Evolutionary conservation across 2,113 vertebrate genomes (phyloP).

Genomic region (Hippolais icterina): DNA sequence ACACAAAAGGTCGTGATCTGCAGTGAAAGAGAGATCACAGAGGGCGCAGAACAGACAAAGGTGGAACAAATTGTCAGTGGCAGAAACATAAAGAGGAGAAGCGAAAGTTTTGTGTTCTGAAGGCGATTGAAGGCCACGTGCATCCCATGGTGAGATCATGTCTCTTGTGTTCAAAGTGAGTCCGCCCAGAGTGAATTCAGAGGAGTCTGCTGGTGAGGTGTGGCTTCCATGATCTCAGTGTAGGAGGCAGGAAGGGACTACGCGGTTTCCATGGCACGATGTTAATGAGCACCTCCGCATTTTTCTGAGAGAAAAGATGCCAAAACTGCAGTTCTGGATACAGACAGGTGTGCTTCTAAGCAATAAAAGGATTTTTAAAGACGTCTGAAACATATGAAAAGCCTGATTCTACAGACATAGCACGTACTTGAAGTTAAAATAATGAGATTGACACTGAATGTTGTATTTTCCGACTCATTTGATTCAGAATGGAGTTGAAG

Average conservation of each 20-base stretch:
- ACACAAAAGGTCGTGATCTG: constrained; percentile 25
- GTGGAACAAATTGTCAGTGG: constrained; percentile 51
- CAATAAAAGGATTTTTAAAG: not conserved
- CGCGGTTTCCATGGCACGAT: not conserved
- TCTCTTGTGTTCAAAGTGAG: not conserved
- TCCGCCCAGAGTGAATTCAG: not conserved
- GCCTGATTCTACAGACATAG: not conserved
- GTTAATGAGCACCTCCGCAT: not conserved
- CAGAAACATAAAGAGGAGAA: constrained; percentile 23
- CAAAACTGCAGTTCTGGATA: not conserved
- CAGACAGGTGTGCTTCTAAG: not conserved
- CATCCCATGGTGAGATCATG: not conserved
- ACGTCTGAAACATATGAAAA: not conserved
- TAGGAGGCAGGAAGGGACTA: not conserved
- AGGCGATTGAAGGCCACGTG: not conserved
- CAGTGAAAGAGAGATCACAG: constrained; percentile 6
- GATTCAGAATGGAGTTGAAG: not conserved
- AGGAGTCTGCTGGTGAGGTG: not conserved
- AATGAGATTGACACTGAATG: not conserved
- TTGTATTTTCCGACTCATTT: not conserved
- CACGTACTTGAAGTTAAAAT: not conserved
- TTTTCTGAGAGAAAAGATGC: not conserved
- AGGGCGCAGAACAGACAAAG: not conserved
- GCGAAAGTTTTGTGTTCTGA: not conserved
- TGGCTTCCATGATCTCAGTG: not conserved